Evolutionary conservation across 2,888 invertebrate genomes (phyloP).

Genomic region (Thysanoteuthis rhombus): DNA sequence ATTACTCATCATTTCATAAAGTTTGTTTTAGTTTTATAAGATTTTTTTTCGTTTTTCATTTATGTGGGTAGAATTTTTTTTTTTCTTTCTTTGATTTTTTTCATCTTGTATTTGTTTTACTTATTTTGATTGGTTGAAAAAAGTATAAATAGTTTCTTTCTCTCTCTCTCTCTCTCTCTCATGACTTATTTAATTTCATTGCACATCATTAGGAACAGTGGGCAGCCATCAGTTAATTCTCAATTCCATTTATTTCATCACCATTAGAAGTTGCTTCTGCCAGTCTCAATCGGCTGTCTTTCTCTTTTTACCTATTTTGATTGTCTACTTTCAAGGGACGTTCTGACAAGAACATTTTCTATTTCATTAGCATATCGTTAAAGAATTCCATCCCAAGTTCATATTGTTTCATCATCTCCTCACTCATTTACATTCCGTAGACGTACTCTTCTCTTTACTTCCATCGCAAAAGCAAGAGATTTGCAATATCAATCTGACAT

Average conservation of each 20-base stretch:
- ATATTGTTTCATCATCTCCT: background rate
- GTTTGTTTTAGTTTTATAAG: background rate
- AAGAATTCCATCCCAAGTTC: slow-evolving; percentile 12
- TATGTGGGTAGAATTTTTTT: background rate
- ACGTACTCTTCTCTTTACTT: background rate
- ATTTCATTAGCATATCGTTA: background rate
- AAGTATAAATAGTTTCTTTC: background rate
- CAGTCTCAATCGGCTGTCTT: background rate
- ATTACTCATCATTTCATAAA: background rate
- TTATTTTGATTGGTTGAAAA: background rate
- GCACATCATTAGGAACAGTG: background rate
- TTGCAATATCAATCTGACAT: slow-evolving; percentile 12
- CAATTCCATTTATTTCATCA: slow-evolving; percentile 12
- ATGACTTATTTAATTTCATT: slow-evolving; percentile 12
- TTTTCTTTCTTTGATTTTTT: background rate
- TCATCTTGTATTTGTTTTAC: background rate
- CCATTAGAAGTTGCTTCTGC: background rate
- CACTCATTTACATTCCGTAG: background rate
- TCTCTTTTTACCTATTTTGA: slow-evolving; percentile 12
- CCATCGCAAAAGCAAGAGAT: background rate
- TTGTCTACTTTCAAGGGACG: background rate
- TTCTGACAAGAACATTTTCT: slow-evolving; percentile 12
- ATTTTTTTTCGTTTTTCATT: background rate
- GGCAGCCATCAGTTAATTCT: slow-evolving; percentile 12
- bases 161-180: background rate